A percentile compares a stretch with the other conserved stretches of the same genome.
Conservation (phyloP, 1,140 invertebrate species). For the Diorhabda sublineata region DNA sequence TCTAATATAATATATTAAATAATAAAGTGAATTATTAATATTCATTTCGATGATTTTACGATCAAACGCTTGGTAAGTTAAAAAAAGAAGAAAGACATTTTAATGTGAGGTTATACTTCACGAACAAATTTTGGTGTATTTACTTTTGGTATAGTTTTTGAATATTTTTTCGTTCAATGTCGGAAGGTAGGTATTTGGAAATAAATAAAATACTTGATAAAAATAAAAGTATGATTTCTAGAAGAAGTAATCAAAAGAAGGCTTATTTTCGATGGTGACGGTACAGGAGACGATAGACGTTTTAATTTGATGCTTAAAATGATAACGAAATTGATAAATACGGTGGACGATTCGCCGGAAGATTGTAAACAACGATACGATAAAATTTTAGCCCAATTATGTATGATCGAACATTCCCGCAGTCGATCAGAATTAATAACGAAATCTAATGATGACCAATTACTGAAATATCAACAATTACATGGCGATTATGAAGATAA, state of each 20-base stretch:
- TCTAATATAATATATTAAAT: no score
- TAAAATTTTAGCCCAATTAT: constrained; percentile 73
- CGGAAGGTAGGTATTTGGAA: no score
- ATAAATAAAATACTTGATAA: no score
- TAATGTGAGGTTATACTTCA: no score
- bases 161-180: no score
- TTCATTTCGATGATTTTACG: no score
- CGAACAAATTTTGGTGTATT: no score
- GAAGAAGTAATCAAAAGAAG: constrained; percentile 90
- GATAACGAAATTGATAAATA: constrained; percentile 83
- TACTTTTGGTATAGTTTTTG: no score
- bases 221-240: constrained; percentile 48
- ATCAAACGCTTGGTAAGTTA: no score
- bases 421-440: constrained; percentile 76
- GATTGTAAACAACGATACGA: constrained; percentile 74
- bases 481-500: constrained; percentile 71
- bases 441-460: constrained; percentile 78
- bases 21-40: no score
- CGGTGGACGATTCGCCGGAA: constrained; percentile 62
- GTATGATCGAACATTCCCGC: constrained; percentile 84
- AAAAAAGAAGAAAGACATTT: no score
- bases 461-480: constrained; percentile 78
- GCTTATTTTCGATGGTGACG: constrained; percentile 91
- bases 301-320: constrained; percentile 82
- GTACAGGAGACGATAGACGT: constrained; percentile 88